Base-by-base conservation (phyloP, 2,113 vertebrate genomes). In the Grammomys dolichurus region DNA sequence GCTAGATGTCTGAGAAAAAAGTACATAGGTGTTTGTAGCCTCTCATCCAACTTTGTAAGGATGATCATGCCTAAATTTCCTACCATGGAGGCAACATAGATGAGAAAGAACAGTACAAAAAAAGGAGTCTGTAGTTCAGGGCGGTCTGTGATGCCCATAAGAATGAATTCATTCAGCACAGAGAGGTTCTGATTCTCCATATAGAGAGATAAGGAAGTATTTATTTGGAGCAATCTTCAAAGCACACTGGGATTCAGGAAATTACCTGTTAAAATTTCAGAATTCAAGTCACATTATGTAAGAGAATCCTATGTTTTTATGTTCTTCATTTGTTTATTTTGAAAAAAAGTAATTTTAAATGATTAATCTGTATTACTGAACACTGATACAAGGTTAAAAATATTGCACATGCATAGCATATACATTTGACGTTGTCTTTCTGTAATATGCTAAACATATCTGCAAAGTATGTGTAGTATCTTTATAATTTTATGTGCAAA, bases 31-130 rank as follows among this genome's bases (percentile, higher is more conserved):
- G 80, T 85, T 63, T 85, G 69, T n/a, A 92, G 31, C 80, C 90
- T 95, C 48, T 56, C 13, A 46, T 97, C 94, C 33, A 87, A 0
- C 11, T 63, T 87, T 24, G 93, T 97, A 33, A 97, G 90, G 40
- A 93, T 5, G 11, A 96, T 26, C 96, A 97, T 92, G 33, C 97
- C 95, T 80, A 94, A 1, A 22, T 97, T 97, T 24, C 92, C 94
- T 63, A 97, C 12, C 20, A 51, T 6, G 5, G 95, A 93, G 13
- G 43, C 43, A 1, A 7, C 0, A 1, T 97, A 96, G 69, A 97
- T 86, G 67, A 63, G 6, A n/a, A 97, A 67, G 14, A 97, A 97
- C 0, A 95, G 48, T 12, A 20, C 84, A 22, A 97, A 96, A 7
- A 95, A 94, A 1, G 78, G 87, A 17, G 51, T 43, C 48, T 87